A percentile compares a stretch with the other conserved stretches of the same genome.
phyloP scores from a whole-genome alignment of 2,113 vertebrate genomes.

The Strigops habroptila region DNA sequence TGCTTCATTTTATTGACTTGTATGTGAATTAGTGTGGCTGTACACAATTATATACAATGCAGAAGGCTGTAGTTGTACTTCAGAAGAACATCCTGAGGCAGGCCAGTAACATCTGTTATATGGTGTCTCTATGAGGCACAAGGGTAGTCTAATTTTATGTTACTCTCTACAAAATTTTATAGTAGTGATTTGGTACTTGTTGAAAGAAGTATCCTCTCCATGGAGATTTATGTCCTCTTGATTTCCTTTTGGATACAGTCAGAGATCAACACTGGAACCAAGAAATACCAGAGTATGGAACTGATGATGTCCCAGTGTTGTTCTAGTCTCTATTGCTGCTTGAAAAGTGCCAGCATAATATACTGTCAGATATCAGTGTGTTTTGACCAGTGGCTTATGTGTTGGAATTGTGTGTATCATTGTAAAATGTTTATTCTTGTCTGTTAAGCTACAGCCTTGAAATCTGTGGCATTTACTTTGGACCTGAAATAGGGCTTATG shows the following conservation, averaged over 20 bases:
- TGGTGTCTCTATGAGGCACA: neutral
- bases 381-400: neutral
- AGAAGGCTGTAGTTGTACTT: neutral
- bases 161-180: neutral
- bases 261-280: neutral
- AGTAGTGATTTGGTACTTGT: neutral
- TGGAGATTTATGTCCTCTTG: neutral
- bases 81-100: neutral
- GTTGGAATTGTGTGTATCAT: neutral
- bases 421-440: neutral
- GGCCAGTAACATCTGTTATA: accelerated
- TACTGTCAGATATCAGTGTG: neutral
- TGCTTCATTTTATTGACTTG: neutral
- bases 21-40: neutral
- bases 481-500: neutral
- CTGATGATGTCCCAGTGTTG: neutral
- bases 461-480: neutral
- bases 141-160: neutral
- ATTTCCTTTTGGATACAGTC: neutral
- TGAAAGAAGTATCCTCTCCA: neutral
- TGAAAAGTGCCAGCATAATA: neutral
- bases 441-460: neutral
- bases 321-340: neutral
- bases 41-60: neutral
- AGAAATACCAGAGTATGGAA: neutral